Percentiles rank a stretch among this genome's conserved stretches.
Evolutionary conservation across 2,113 vertebrate genomes (phyloP).

Genomic region (Geothlypis trichas): DNA sequence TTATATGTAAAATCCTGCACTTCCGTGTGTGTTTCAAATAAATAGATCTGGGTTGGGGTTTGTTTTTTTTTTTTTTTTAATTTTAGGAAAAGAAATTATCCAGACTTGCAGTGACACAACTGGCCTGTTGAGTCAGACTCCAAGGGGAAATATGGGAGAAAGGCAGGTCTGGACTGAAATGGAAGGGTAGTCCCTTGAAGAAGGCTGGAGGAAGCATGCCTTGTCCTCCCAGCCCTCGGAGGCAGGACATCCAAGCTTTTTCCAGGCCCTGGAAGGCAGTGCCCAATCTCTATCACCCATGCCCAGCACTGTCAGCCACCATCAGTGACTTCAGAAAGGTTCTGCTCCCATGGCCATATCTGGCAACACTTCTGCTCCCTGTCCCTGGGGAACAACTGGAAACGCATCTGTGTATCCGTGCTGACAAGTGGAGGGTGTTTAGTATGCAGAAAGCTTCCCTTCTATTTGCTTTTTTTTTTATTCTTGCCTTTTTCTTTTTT

Average conservation of each 20-base stretch:
- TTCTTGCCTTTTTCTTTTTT: neutral
- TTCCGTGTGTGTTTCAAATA: neutral
- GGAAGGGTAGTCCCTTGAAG: neutral
- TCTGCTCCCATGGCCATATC: accelerated
- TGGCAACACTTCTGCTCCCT: neutral
- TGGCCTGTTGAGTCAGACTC: neutral
- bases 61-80: too few species aligned
- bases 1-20: neutral
- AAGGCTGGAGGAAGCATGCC: accelerated
- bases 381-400: neutral
- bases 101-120: neutral
- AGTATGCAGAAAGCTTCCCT: neutral
- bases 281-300: neutral
- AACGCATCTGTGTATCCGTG: accelerated
- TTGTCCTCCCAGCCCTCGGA: neutral
- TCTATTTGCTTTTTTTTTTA: neutral
- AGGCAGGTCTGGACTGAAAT: neutral
- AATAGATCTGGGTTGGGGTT: neutral
- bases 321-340: neutral
- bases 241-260: neutral
- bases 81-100: neutral
- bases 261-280: neutral
- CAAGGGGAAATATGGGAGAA: neutral
- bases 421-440: neutral
- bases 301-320: neutral